Percentiles rank a stretch among this genome's conserved stretches.
phyloP scores from a whole-genome alignment of 2,113 vertebrate species.

The Hyaena hyaena region DNA sequence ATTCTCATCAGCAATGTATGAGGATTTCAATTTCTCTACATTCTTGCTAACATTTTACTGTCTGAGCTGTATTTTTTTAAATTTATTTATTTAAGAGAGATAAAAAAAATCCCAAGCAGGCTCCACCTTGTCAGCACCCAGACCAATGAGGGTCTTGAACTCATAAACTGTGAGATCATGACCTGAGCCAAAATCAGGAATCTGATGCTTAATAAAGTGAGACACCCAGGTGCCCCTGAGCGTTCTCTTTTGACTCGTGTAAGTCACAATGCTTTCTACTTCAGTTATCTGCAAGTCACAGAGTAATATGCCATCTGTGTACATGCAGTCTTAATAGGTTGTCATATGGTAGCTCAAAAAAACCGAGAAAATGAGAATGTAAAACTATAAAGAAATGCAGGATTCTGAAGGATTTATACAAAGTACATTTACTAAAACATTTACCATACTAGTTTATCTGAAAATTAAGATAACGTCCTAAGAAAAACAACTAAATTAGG shows the following conservation, averaged over 20 bases:
- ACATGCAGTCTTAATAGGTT: neutral
- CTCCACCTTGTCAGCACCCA: no score
- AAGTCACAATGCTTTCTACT: neutral
- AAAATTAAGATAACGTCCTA: slow-evolving; percentile 4
- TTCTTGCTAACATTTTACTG: neutral
- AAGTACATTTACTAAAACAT: slow-evolving; percentile 33
- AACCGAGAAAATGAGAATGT: slow-evolving; percentile 22
- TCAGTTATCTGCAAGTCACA: neutral
- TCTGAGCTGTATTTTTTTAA: neutral
- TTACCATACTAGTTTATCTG: slow-evolving; percentile 17
- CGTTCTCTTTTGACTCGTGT: neutral
- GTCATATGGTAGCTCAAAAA: slow-evolving; percentile 35
- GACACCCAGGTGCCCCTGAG: neutral
- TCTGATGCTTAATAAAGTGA: no score
- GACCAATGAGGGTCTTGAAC: no score
- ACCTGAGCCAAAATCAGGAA: no score
- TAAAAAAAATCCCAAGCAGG: no score
- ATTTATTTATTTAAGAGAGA: no score
- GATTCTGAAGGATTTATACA: neutral
- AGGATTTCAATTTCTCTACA: neutral
- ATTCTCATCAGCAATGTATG: neutral
- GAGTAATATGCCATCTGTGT: neutral
- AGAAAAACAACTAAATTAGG: slow-evolving; percentile 6
- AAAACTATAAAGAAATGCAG: neutral
- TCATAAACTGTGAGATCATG: no score